phyloP scores from a whole-genome alignment of 1,140 invertebrate species.

The Rhizoglyphus robini region DNA sequence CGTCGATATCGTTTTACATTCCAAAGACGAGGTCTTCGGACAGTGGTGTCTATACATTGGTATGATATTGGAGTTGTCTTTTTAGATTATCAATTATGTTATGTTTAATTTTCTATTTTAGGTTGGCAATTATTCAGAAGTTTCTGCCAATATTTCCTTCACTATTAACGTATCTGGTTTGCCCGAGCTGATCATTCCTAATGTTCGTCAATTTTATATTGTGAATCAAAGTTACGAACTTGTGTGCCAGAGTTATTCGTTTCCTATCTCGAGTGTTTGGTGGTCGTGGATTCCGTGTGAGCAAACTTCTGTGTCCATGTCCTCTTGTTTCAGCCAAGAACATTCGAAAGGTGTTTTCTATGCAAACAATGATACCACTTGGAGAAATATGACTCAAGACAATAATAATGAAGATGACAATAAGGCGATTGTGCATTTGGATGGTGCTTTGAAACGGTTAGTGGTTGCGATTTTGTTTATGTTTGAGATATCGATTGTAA shows the following conservation, averaged over 20 bases:
- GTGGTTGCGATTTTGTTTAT: too few species aligned
- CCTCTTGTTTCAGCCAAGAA: too few species aligned
- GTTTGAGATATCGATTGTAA: too few species aligned
- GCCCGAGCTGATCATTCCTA: constrained; percentile 18
- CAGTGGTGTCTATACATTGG: constrained; percentile 18
- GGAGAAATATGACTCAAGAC: too few species aligned
- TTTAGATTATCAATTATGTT: too few species aligned
- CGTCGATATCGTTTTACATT: background rate
- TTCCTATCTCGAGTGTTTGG: constrained; percentile 18
- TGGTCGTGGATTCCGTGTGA: constrained; percentile 24
- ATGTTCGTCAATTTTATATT: constrained; percentile 13
- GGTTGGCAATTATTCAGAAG: background rate
- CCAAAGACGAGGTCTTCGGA: constrained; percentile 10
- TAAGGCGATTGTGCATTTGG: too few species aligned
- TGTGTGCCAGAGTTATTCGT: constrained; percentile 21
- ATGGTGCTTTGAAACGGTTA: too few species aligned
- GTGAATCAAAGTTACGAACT: constrained; percentile 14
- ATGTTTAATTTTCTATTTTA: too few species aligned
- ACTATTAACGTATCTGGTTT: constrained; percentile 20
- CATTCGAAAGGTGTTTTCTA: too few species aligned
- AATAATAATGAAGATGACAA: too few species aligned
- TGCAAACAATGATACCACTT: too few species aligned
- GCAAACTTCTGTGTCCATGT: too few species aligned
- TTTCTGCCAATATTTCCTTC: constrained; percentile 20
- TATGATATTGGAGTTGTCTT: background rate